phyloP scores from a whole-genome alignment of 2,797 vertebrate species.

The Rhinella marina region DNA sequence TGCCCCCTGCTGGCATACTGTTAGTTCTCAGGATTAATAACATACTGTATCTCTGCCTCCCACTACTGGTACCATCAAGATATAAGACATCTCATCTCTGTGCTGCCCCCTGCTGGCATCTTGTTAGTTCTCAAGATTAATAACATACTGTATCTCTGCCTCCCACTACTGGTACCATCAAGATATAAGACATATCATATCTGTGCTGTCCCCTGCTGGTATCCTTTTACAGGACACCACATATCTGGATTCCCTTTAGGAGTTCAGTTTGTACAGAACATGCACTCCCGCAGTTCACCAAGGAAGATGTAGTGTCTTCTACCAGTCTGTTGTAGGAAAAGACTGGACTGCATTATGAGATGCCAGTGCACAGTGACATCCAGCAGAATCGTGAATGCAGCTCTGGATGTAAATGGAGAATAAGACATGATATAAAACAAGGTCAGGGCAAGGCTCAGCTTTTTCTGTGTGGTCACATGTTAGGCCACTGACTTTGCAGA shows the following conservation, averaged over 20 bases:
- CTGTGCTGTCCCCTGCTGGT: not conserved
- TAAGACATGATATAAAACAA: too few species aligned
- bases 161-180: not conserved
- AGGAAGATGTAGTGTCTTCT: too few species aligned
- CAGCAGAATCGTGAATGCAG: too few species aligned
- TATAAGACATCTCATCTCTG: not conserved
- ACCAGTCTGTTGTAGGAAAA: too few species aligned
- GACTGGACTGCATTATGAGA: too few species aligned
- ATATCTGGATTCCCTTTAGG: not conserved
- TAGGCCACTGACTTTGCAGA: not conserved
- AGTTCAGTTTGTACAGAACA: too few species aligned
- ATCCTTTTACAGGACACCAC: not conserved
- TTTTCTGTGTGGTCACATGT: not conserved
- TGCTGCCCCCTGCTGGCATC: not conserved
- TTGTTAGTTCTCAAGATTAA: too few species aligned
- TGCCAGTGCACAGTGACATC: not conserved
- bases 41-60: not conserved
- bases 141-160: not conserved
- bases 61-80: not conserved
- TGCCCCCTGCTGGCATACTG: not conserved
- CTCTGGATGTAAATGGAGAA: too few species aligned
- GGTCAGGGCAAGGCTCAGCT: too few species aligned
- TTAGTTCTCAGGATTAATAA: too few species aligned
- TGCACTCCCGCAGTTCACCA: too few species aligned
- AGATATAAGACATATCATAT: not conserved